Conservation (phyloP, 2,113 vertebrate genomes). For the Salminus brasiliensis region DNA sequence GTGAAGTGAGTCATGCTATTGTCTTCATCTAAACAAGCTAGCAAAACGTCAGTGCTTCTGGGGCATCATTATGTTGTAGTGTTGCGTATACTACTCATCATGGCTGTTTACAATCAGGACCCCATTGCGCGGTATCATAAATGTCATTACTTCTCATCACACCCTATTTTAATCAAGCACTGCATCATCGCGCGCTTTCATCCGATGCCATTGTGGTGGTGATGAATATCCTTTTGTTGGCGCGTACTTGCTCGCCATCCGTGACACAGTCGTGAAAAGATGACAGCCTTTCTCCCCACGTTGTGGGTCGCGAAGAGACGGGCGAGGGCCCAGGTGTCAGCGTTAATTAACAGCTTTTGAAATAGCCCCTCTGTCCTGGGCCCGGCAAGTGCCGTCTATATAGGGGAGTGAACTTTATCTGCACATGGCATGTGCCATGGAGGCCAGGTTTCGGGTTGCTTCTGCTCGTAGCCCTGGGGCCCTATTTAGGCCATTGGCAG, state of each 20-base stretch:
- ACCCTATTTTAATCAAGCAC: conserved; percentile 10
- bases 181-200: conserved; percentile 9
- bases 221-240: conserved; percentile 14
- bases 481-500: conserved; percentile 56
- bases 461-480: conserved; percentile 20
- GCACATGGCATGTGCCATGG: conserved; percentile 53
- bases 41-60: background rate
- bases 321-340: conserved; percentile 52
- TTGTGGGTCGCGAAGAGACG: background rate
- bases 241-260: background rate
- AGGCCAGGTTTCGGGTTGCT: conserved; percentile 51
- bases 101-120: conserved; percentile 8
- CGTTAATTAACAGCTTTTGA: conserved; percentile 63
- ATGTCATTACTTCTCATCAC: conserved; percentile 1
- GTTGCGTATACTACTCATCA: background rate
- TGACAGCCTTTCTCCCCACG: conserved; percentile 16
- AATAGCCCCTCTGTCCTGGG: conserved; percentile 50
- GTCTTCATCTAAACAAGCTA: background rate
- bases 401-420: conserved; percentile 59
- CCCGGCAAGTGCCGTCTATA: conserved; percentile 50
- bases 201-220: conserved; percentile 5
- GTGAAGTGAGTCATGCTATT: background rate
- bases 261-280: background rate
- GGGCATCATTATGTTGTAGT: background rate
- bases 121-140: background rate